Evolutionary conservation across 1,140 invertebrate genomes (phyloP).

Genomic region (Tyrophagus putrescentiae): DNA sequence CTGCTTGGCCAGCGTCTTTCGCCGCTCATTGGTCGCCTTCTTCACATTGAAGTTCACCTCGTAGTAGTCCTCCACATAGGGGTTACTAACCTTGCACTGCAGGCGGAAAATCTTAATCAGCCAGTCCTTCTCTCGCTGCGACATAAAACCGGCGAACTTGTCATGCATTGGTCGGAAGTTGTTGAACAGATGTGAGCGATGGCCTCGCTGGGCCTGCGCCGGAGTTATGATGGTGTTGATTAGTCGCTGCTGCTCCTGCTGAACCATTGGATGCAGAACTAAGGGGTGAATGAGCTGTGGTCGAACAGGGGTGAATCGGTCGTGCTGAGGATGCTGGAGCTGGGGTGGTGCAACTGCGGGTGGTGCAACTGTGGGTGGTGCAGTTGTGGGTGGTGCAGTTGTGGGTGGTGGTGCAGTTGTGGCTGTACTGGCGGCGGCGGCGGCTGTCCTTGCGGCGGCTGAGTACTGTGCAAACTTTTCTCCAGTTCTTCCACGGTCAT

Average conservation of each 20-base stretch:
- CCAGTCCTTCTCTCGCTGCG: conserved; percentile 76
- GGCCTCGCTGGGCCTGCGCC: neutral
- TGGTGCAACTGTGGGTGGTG: neutral
- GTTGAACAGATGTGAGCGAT: neutral
- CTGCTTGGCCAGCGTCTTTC: conserved; percentile 18
- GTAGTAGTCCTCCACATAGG: conserved; percentile 40
- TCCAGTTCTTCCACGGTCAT: neutral
- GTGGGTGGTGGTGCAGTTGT: neutral
- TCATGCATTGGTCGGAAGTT: conserved; percentile 35
- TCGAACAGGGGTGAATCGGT: neutral
- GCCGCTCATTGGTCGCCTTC: conserved; percentile 2
- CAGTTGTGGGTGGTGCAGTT: neutral
- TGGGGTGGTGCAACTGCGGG: neutral
- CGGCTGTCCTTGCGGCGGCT: neutral
- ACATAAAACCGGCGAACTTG: conserved; percentile 79
- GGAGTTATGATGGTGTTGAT: conserved; percentile 9
- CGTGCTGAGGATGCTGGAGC: neutral
- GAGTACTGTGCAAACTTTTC: too few relatives aligned
- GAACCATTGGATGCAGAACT: neutral
- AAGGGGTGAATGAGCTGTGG: neutral
- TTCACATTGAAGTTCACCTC: conserved; percentile 26
- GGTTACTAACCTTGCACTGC: conserved; percentile 47
- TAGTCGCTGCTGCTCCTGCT: neutral
- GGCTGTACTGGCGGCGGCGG: too few relatives aligned
- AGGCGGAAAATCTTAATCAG: conserved; percentile 77